Conservation (phyloP, 2,797 vertebrate genomes). For the Lithobates sylvaticus region DNA sequence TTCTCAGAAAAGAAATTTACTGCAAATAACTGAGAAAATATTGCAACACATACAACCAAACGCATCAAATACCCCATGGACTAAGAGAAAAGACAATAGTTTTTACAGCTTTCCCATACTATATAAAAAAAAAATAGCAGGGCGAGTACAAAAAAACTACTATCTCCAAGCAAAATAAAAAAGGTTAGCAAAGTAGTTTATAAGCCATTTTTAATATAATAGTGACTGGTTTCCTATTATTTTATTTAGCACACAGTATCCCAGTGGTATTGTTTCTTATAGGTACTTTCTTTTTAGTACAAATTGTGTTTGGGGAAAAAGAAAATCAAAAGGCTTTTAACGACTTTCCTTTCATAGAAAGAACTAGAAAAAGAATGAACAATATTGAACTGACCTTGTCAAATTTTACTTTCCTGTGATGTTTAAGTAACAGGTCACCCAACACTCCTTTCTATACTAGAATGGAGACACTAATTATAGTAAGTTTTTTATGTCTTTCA, state of each 20-base stretch:
- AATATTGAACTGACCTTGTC: slow-evolving; percentile 24
- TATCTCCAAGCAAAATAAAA: slow-evolving; percentile 34
- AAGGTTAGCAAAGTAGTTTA: slow-evolving; percentile 39
- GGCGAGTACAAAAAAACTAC: slow-evolving; percentile 19
- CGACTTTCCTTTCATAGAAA: not conserved
- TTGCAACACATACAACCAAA: slow-evolving; percentile 36
- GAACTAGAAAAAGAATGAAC: not conserved
- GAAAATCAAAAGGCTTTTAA: slow-evolving; percentile 6
- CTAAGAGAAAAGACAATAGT: slow-evolving; percentile 23
- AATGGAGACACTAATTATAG: slow-evolving; percentile 14
- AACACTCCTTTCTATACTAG: not conserved
- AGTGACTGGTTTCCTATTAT: not conserved
- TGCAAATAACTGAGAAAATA: slow-evolving; percentile 23
- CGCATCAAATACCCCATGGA: slow-evolving; percentile 22
- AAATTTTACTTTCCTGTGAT: slow-evolving; percentile 7
- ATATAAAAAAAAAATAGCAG: slow-evolving; percentile 11
- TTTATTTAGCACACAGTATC: slow-evolving; percentile 30
- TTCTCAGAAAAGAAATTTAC: not conserved
- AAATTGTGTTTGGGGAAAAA: slow-evolving; percentile 24
- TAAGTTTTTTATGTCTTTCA: slow-evolving; percentile 1
- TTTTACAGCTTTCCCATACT: not conserved
- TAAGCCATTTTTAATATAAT: slow-evolving; percentile 43
- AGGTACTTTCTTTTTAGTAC: not conserved
- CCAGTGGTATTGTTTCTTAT: not conserved
- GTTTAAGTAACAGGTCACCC: slow-evolving; percentile 7